These are phyloP conservation scores for Haemorhous mexicanus DNA, from an alignment of 2,113 vertebrate species.

Conservation along the genomic window DNA sequence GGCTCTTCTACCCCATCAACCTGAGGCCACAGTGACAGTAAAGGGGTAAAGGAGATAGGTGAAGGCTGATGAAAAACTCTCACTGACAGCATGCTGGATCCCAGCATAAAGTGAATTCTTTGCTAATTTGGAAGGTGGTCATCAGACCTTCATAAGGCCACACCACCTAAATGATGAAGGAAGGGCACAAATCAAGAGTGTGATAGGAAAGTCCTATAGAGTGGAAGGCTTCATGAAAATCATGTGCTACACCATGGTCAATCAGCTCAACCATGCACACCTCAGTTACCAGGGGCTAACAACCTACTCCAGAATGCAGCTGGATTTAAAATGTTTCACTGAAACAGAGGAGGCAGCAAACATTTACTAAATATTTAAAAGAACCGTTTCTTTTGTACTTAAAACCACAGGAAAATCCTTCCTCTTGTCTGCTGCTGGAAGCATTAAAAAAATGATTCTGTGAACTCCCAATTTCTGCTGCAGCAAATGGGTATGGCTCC, in stretches of 20 bases:
- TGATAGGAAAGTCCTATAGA: neutral
- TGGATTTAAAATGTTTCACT: neutral
- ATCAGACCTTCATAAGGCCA: neutral
- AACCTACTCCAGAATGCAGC: neutral
- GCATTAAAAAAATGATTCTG: neutral
- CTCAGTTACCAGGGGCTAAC: neutral
- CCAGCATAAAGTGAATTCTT: neutral
- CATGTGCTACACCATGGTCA: fast-evolving
- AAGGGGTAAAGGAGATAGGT: neutral
- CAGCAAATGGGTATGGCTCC: neutral
- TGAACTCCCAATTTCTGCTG: neutral
- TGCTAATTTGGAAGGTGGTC: neutral
- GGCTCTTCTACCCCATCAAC: neutral
- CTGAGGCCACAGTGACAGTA: neutral
- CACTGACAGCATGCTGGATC: neutral
- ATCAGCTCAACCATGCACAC: fast-evolving
- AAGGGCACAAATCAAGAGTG: neutral
- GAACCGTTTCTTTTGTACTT: neutral
- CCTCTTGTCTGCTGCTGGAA: neutral
- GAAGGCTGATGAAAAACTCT: neutral
- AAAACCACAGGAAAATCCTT: neutral
- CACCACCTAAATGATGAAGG: neutral
- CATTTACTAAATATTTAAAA: neutral
- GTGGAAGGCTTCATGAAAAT: neutral
- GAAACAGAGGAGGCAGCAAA: neutral